Evolutionary conservation across 2,113 vertebrate genomes (phyloP), one percentile per base, ranked within the genome.

Genomic region (Fulica atra): DNA sequence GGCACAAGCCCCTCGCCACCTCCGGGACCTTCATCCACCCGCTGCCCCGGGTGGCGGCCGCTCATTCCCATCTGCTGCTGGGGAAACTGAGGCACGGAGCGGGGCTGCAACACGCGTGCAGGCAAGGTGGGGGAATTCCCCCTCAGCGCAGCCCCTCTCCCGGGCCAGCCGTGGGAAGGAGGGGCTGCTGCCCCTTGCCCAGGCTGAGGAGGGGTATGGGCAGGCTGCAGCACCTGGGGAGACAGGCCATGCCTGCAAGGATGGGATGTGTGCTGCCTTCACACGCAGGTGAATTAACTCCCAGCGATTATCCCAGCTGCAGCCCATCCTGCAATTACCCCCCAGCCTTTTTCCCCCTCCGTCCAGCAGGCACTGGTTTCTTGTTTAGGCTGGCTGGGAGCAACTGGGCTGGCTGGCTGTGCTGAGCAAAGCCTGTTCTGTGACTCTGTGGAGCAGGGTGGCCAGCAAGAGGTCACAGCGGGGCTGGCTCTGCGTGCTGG

Each of bases 281-380:
- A 9, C 51, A 1, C 1, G 23, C n/a, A 48, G 51, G n/a, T 76
- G n/a, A 48, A 23, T 48, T 48, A 48, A 8, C 26, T 2, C 2
- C 31, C 40, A 2, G 1, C 6, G 13, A 2, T 7, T 0, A 35
- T 28, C 46, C 5, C 65, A 73, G 40, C 61, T 86, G 64, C 24
- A 25, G 26, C 44, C 10, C 3, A 1, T 12, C 10, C 35, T 7
- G 81, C 50, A 46, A 24, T 57, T 3, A 31, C 54, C 57, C 31
- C 44, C 1, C 1, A 3, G 42, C 38, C 56, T 28, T 31, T 42
- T n/a, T 29, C 19, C 7, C 2, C 35, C 46, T 1, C 57, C 4
- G 0, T 24, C 51, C 0, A 0, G 20, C 2, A 4, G 13, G 10
- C 0, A 1, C 21, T 5, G 1, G 0, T 5, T 33, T 18, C 12